These are phyloP conservation scores for Nymphalis polychloros DNA, from an alignment of 2,888 invertebrate genomes.

Conservation along the genomic window DNA sequence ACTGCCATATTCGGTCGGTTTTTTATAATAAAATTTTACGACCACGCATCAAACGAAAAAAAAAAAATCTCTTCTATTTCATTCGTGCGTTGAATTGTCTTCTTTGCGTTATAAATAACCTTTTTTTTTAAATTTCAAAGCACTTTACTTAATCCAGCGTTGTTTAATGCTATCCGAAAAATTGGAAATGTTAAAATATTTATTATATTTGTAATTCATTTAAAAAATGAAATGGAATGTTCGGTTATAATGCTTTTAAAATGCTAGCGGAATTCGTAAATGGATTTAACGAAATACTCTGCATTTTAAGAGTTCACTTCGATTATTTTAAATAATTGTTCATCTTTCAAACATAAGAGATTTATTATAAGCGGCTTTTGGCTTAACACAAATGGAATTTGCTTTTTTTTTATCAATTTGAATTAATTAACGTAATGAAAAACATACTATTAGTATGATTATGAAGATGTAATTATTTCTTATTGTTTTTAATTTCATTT, in stretches of 20 bases:
- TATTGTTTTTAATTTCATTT: no score
- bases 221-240: background rate
- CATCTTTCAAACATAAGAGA: conserved; percentile 11
- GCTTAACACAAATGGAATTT: background rate
- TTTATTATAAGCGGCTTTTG: conserved; percentile 6
- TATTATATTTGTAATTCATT: background rate
- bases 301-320: conserved; percentile 10
- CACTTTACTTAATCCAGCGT: background rate
- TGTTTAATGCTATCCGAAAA: background rate
- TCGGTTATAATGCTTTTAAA: conserved; percentile 12
- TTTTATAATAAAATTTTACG: conserved; percentile 5
- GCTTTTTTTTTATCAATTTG: background rate
- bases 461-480: no score
- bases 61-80: background rate
- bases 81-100: background rate
- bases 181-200: conserved; percentile 5
- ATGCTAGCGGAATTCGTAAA: conserved; percentile 1
- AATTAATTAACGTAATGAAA: no score
- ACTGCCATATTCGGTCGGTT: conserved; percentile 1
- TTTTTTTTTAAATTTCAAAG: background rate
- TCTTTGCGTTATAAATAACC: background rate
- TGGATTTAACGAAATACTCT: conserved; percentile 6
- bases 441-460: no score
- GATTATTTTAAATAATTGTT: conserved; percentile 7
- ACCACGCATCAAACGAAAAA: background rate